These are phyloP conservation scores for Thyatira batis DNA, from an alignment of 2,888 invertebrate species.

Conservation along the genomic window DNA sequence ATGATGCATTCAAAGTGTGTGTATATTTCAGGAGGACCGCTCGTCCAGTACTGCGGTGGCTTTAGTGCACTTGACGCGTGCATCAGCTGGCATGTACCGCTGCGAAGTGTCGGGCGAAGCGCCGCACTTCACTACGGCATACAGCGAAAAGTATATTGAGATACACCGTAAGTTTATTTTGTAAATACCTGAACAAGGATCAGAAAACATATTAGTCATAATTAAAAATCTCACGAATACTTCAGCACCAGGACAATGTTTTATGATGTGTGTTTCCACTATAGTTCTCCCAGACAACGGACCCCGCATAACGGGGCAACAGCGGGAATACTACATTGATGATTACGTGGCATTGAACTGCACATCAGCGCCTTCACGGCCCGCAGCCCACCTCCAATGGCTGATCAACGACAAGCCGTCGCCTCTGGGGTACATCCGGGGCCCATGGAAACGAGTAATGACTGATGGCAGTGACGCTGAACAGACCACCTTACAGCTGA, in stretches of 20 bases:
- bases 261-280: constrained; percentile 28
- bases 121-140: constrained; percentile 72
- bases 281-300: constrained; percentile 89
- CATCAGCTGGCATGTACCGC: constrained; percentile 76
- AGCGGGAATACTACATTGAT: constrained; percentile 88
- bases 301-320: constrained; percentile 90
- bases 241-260: too few species aligned
- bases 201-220: neutral
- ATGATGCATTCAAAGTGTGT: neutral
- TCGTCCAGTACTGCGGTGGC: constrained; percentile 52
- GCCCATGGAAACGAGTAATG: constrained; percentile 76
- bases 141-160: constrained; percentile 61
- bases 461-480: constrained; percentile 82
- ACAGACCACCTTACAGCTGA: constrained; percentile 88
- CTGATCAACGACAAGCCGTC: constrained; percentile 89
- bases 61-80: constrained; percentile 68
- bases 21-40: neutral
- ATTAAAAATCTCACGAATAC: too few species aligned
- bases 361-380: constrained; percentile 89
- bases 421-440: constrained; percentile 69
- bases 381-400: constrained; percentile 90
- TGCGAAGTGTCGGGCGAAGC: constrained; percentile 82
- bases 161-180: constrained; percentile 70
- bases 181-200: too few species aligned
- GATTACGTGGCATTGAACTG: constrained; percentile 90